Conservation (phyloP, 2,797 vertebrate genomes). For the Darevskia nairensis region DNA sequence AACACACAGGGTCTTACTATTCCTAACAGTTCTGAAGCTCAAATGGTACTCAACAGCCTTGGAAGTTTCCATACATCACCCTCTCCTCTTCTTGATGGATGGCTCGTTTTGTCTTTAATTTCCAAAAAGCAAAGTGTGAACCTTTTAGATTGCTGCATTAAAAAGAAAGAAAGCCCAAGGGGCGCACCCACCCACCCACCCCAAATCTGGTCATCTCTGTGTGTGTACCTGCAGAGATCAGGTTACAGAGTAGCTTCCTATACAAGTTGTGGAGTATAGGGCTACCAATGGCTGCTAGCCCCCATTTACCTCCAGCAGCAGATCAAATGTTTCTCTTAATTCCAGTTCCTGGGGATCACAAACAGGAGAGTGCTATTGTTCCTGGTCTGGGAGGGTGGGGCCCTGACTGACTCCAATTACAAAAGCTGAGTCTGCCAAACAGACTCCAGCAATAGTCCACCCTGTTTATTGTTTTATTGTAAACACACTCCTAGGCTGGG, state of each 20-base stretch:
- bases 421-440: too few species aligned
- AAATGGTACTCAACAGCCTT: constrained; percentile 68
- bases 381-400: too few species aligned
- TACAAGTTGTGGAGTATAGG: background rate
- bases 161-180: background rate
- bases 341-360: too few species aligned
- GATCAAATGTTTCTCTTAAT: too few species aligned
- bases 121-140: constrained; percentile 36
- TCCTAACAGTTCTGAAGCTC: constrained; percentile 68
- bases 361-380: too few species aligned
- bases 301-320: too few species aligned
- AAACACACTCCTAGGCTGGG: too few species aligned
- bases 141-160: too few species aligned
- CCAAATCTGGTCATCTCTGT: background rate
- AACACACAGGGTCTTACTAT: constrained; percentile 64
- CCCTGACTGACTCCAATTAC: too few species aligned
- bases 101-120: constrained; percentile 36
- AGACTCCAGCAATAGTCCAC: too few species aligned
- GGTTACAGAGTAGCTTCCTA: background rate
- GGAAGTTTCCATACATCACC: constrained; percentile 63
- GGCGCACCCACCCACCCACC: background rate
- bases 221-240: background rate
- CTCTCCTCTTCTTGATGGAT: constrained; percentile 29
- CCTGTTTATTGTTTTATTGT: too few species aligned
- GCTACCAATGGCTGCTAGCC: too few species aligned